Conservation (phyloP, 2,888 invertebrate species). For the Brachypalpus laphriformis region DNA sequence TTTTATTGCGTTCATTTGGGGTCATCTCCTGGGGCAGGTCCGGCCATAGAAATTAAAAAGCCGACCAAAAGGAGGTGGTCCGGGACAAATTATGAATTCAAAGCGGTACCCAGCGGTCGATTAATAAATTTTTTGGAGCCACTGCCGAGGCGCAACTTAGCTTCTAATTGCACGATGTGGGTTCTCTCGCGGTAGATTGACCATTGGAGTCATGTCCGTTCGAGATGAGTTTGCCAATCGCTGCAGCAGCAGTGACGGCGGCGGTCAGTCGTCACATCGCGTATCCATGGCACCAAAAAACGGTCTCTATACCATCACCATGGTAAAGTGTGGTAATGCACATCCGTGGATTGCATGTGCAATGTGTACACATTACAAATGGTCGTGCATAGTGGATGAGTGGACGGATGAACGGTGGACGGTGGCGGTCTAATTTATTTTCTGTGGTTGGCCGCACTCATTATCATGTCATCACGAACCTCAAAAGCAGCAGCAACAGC, state of each 20-base stretch:
- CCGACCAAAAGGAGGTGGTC: conserved; percentile 44
- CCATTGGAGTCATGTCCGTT: conserved; percentile 24
- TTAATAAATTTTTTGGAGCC: conserved; percentile 2
- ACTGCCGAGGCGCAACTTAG: too few relatives aligned
- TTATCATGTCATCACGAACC: conserved; percentile 76
- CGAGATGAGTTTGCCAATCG: conserved; percentile 15
- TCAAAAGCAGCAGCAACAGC: conserved; percentile 43
- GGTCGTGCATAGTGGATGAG: background rate
- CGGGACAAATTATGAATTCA: conserved; percentile 56
- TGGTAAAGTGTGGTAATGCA: conserved; percentile 62
- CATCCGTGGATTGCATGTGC: conserved; percentile 67
- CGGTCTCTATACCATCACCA: background rate
- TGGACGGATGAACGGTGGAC: conserved; percentile 52
- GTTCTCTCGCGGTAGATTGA: conserved; percentile 9
- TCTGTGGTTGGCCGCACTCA: conserved; percentile 77
- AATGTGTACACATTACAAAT: conserved; percentile 31
- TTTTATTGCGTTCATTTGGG: conserved; percentile 67
- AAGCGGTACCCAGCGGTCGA: conserved; percentile 6
- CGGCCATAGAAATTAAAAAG: conserved; percentile 14
- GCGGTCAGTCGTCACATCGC: conserved; percentile 26
- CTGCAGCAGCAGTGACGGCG: background rate
- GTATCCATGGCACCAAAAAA: conserved; percentile 22
- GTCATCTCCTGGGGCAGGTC: conserved; percentile 47
- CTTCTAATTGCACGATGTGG: conserved; percentile 20
- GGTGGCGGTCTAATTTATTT: conserved; percentile 75